Conservation (phyloP, 2,797 vertebrate genomes). For the Brachymystax lenok region DNA sequence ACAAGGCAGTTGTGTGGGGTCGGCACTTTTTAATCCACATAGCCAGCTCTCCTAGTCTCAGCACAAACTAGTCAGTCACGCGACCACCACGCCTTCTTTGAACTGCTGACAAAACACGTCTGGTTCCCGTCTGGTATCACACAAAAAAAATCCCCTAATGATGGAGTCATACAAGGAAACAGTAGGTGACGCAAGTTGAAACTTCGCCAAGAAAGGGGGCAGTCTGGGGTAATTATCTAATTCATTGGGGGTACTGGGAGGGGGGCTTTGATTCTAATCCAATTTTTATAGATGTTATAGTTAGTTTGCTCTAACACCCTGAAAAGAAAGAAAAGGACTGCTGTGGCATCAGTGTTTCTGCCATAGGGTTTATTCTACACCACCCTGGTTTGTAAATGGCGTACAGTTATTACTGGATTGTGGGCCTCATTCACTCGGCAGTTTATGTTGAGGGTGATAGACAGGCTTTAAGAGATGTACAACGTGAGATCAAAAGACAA, state of each 20-base stretch:
- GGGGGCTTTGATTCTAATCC: slow-evolving; percentile 33
- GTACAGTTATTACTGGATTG: too few relatives aligned
- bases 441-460: too few relatives aligned
- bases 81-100: slow-evolving; percentile 9
- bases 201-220: slow-evolving; percentile 37
- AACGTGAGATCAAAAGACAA: too few relatives aligned
- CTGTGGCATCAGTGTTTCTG: background rate
- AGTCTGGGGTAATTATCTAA: slow-evolving; percentile 50
- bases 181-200: slow-evolving; percentile 35
- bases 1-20: slow-evolving; percentile 36
- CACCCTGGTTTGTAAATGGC: background rate
- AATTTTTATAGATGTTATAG: slow-evolving; percentile 52
- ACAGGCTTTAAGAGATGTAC: too few relatives aligned
- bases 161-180: slow-evolving; percentile 27
- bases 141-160: background rate
- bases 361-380: background rate
- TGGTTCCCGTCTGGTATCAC: slow-evolving; percentile 36
- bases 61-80: background rate
- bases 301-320: slow-evolving; percentile 37
- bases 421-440: too few relatives aligned
- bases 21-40: slow-evolving; percentile 30
- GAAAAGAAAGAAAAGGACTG: slow-evolving; percentile 2
- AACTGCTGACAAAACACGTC: slow-evolving; percentile 22
- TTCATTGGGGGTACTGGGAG: slow-evolving; percentile 37
- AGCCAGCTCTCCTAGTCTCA: background rate